phyloP scores from a whole-genome alignment of 2,888 invertebrate species.

The Chesias legatella region DNA sequence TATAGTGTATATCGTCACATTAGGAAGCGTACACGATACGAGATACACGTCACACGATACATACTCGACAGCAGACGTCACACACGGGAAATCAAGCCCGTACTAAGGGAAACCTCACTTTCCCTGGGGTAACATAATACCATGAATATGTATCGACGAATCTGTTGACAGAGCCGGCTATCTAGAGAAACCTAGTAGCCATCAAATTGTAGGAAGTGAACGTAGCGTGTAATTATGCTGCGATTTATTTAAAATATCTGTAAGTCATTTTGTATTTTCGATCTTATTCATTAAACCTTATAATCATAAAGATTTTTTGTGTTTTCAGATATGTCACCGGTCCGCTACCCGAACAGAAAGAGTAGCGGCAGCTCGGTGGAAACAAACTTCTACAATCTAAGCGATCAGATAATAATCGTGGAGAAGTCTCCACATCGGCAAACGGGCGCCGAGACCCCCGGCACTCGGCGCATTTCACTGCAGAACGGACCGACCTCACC shows the following conservation, averaged over 20 bases:
- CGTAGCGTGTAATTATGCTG: not conserved
- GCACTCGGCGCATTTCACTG: slow-evolving; percentile 66
- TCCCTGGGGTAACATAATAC: slow-evolving; percentile 30
- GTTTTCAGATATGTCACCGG: slow-evolving; percentile 83
- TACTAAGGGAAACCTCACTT: slow-evolving; percentile 34
- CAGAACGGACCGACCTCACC: slow-evolving; percentile 66
- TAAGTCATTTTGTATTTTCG: no score
- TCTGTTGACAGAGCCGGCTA: slow-evolving; percentile 26
- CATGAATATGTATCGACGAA: slow-evolving; percentile 32
- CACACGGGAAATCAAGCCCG: slow-evolving; percentile 21
- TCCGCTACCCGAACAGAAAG: slow-evolving; percentile 81
- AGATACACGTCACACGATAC: slow-evolving; percentile 15
- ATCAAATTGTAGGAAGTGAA: not conserved
- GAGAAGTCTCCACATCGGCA: slow-evolving; percentile 79
- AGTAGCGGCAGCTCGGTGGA: slow-evolving; percentile 83
- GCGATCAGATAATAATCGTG: slow-evolving; percentile 80
- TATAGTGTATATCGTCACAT: slow-evolving; percentile 6
- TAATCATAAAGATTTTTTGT: slow-evolving; percentile 16
- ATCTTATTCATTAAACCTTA: not conserved
- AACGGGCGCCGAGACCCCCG: slow-evolving; percentile 58
- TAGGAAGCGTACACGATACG: no score
- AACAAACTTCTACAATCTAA: slow-evolving; percentile 84
- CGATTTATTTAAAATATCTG: no score
- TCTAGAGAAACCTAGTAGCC: slow-evolving; percentile 7
- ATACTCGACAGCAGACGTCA: slow-evolving; percentile 12